Evolutionary conservation across 2,888 invertebrate genomes (phyloP).

Genomic region (Nemotelus pantherinus): DNA sequence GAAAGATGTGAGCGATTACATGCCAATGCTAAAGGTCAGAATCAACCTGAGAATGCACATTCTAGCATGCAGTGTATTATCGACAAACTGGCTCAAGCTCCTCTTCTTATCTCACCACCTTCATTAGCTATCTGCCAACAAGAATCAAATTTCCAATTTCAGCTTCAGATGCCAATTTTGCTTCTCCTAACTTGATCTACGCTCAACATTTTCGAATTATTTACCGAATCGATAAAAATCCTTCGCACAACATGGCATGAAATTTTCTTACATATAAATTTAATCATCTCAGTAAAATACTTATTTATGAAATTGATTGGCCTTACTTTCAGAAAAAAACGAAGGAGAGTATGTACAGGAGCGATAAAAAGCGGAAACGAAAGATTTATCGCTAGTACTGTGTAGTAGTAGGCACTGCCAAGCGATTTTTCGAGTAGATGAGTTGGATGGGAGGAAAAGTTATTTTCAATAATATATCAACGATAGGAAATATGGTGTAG

Average conservation of each 20-base stretch:
- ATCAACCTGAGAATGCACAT: too few relatives aligned
- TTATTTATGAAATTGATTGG: slow-evolving; percentile 28
- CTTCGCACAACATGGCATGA: neutral
- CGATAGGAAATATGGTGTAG: too few relatives aligned
- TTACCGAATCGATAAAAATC: slow-evolving; percentile 7
- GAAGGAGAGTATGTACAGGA: neutral
- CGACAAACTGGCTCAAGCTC: too few relatives aligned
- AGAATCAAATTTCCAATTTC: too few relatives aligned
- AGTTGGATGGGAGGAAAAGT: neutral
- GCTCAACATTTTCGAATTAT: neutral
- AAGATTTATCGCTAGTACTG: neutral
- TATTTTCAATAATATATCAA: neutral
- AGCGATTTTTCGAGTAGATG: neutral
- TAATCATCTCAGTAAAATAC: slow-evolving; percentile 24
- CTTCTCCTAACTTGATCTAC: too few relatives aligned
- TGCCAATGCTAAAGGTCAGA: too few relatives aligned
- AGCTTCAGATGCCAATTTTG: too few relatives aligned
- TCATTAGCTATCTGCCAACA: too few relatives aligned
- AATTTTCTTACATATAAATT: slow-evolving; percentile 16
- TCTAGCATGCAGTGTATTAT: too few relatives aligned
- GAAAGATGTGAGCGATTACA: too few relatives aligned
- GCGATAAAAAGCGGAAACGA: slow-evolving; percentile 8
- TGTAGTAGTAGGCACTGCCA: neutral
- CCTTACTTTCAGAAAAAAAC: neutral
- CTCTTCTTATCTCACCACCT: too few relatives aligned